phyloP scores from a whole-genome alignment of 2,113 vertebrate species.

The Balaenoptera acutorostrata region DNA sequence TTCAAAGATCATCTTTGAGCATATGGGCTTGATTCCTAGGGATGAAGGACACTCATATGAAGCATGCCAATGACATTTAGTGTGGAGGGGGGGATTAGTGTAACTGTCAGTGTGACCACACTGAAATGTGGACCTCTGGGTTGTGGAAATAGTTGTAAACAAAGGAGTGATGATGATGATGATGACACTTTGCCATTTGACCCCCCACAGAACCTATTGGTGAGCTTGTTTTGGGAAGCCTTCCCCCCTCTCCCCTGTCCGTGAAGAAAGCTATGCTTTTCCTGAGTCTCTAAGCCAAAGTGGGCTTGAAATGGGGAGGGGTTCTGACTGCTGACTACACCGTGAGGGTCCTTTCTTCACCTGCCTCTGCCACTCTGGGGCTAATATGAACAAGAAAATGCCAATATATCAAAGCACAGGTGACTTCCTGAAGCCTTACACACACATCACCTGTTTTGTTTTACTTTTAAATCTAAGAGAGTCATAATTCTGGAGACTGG shows the following conservation, averaged over 20 bases:
- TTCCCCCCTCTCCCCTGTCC: too few species aligned
- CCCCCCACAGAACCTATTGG: neutral
- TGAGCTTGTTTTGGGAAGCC: neutral
- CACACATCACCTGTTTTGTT: neutral
- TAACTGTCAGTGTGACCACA: neutral
- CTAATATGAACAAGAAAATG: neutral
- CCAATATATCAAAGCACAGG: neutral
- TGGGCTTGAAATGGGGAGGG: neutral
- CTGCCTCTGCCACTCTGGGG: neutral
- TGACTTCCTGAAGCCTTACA: neutral
- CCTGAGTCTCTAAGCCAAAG: neutral
- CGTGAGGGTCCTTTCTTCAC: neutral
- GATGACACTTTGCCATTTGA: neutral
- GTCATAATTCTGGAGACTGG: neutral
- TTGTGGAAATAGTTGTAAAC: neutral
- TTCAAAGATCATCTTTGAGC: neutral
- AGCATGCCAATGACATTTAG: neutral
- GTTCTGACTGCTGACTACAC: neutral
- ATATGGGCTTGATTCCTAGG: neutral
- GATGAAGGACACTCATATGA: neutral
- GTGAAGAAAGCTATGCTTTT: neutral
- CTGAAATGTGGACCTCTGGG: neutral
- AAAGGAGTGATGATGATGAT: neutral
- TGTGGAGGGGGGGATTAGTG: neutral
- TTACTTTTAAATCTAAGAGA: neutral